A percentile compares a stretch with the other conserved stretches of the same genome.
Evolutionary conservation across 1,140 invertebrate species (phyloP).

Genomic region (Saxidomus purpurata): DNA sequence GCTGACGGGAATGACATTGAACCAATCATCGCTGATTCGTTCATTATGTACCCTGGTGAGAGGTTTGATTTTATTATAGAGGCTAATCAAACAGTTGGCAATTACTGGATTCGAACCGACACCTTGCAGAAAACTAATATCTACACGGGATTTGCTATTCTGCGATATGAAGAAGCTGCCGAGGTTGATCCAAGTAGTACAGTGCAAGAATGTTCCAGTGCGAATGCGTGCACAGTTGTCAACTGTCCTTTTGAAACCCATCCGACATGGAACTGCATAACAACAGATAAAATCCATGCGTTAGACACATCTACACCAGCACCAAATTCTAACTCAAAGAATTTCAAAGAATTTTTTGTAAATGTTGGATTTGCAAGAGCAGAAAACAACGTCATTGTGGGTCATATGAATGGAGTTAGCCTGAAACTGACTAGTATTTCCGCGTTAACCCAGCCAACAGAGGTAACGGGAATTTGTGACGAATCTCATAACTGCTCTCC

Average conservation of each 20-base stretch:
- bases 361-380: constrained; percentile 66
- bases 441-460: constrained; percentile 66
- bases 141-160: constrained; percentile 89
- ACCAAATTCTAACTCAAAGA: not conserved
- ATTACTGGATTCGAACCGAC: constrained; percentile 93
- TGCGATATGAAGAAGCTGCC: constrained; percentile 90
- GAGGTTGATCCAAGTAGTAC: constrained; percentile 79
- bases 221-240: constrained; percentile 62
- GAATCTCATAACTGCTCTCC: constrained; percentile 45
- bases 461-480: constrained; percentile 40
- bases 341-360: constrained; percentile 68
- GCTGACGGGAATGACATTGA: constrained; percentile 93
- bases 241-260: constrained; percentile 69
- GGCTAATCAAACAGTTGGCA: constrained; percentile 90
- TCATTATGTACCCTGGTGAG: constrained; percentile 89
- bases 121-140: constrained; percentile 91
- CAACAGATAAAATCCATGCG: constrained; percentile 28
- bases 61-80: constrained; percentile 94
- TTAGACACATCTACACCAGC: constrained; percentile 18
- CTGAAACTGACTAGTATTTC: constrained; percentile 62
- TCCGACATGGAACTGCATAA: constrained; percentile 43
- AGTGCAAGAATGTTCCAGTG: constrained; percentile 35
- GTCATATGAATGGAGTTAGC: constrained; percentile 62
- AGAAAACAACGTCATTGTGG: not conserved
- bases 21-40: constrained; percentile 88